Conservation (phyloP, 2,113 vertebrate genomes). For the Pseudopipra pipra region DNA sequence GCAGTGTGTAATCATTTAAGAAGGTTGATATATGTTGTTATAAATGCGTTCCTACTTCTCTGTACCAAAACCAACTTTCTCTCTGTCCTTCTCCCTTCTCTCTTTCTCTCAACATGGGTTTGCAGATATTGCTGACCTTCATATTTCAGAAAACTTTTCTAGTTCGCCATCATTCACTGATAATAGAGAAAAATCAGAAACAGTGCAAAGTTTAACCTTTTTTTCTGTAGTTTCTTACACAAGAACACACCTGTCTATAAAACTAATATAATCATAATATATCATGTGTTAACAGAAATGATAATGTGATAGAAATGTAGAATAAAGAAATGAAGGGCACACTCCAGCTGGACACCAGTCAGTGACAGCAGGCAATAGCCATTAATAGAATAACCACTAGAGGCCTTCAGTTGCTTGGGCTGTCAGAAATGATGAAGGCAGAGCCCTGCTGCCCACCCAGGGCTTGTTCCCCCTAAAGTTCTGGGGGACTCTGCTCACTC, state of each 20-base stretch:
- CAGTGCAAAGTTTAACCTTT: background rate
- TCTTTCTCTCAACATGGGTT: background rate
- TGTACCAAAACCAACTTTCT: background rate
- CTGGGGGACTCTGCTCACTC: background rate
- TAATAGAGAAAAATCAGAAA: background rate
- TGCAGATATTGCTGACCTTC: background rate
- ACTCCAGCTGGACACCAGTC: background rate
- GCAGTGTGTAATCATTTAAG: background rate
- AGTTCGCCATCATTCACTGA: background rate
- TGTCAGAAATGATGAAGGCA: background rate
- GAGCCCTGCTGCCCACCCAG: background rate
- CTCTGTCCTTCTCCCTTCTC: background rate
- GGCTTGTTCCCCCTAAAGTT: background rate
- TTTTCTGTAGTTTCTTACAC: background rate
- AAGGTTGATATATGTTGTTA: background rate
- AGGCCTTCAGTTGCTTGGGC: background rate
- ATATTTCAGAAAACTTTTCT: background rate
- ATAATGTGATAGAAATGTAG: background rate
- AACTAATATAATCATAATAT: background rate
- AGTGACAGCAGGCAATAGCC: background rate
- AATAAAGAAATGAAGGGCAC: background rate
- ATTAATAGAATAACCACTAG: background rate
- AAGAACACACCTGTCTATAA: background rate
- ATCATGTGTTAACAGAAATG: background rate
- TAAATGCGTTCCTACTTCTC: background rate